A percentile compares a stretch with the other conserved stretches of the same genome.
These are phyloP conservation scores for Phenganax marumi DNA, from an alignment of 92 coral and sea anemone species.

Conservation along the genomic window DNA sequence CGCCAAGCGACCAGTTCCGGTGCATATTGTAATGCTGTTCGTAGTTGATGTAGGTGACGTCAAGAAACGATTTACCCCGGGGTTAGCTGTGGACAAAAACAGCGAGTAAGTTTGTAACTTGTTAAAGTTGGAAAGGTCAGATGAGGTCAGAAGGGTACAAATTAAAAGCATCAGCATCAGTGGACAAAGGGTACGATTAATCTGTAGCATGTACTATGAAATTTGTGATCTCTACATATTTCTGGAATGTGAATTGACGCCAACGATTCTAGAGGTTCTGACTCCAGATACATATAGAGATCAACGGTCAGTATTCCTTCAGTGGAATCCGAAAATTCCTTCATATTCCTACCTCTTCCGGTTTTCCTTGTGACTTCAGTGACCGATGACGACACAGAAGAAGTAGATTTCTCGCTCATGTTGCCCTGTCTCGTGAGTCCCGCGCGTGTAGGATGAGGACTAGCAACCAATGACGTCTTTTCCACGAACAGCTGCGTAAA, in stretches of 20 bases:
- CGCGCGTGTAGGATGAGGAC: constrained; percentile 69
- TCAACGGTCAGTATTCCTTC: too few species aligned
- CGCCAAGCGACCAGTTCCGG: not conserved
- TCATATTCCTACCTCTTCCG: constrained; percentile 57
- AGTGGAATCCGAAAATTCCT: too few species aligned
- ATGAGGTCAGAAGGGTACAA: too few species aligned
- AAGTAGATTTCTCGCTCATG: constrained; percentile 61
- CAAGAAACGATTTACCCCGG: constrained; percentile 26
- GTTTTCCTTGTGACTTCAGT: constrained; percentile 54
- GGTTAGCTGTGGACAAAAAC: constrained; percentile 6
- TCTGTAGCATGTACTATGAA: too few species aligned
- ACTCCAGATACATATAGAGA: too few species aligned
- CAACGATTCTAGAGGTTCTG: too few species aligned
- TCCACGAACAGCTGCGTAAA: constrained; percentile 93
- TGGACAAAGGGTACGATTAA: too few species aligned
- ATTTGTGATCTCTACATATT: too few species aligned
- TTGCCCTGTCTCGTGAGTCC: constrained; percentile 56
- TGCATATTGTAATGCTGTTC: constrained; percentile 34
- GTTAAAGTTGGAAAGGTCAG: too few species aligned
- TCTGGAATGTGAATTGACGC: too few species aligned
- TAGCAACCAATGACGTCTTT: constrained; percentile 86
- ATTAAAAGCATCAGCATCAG: too few species aligned
- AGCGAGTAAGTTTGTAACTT: too few species aligned
- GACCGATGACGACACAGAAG: constrained; percentile 46
- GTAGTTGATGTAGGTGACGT: not conserved